Percentiles rank a stretch among this genome's conserved stretches.
These are phyloP conservation scores for Tinea trinotella DNA, from an alignment of 2,888 invertebrate species.

Conservation along the genomic window DNA sequence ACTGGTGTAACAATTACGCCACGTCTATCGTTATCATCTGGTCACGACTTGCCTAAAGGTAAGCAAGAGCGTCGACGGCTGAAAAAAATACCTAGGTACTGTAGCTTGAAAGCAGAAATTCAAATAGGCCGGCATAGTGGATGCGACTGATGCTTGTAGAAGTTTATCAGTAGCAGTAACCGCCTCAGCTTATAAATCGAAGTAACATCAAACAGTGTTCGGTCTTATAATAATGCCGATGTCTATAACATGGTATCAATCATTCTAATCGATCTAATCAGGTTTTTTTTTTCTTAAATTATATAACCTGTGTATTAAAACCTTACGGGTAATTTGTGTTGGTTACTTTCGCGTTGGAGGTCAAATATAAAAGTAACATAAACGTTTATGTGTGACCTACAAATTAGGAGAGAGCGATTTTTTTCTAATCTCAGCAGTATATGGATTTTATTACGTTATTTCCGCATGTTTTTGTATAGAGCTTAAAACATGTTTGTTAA, in stretches of 20 bases:
- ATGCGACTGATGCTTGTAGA: too few relatives aligned
- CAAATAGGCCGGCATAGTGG: too few relatives aligned
- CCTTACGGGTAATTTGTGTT: neutral
- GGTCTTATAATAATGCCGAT: too few relatives aligned
- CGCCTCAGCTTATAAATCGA: too few relatives aligned
- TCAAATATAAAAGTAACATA: conserved; percentile 8
- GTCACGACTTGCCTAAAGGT: too few relatives aligned
- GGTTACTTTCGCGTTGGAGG: conserved; percentile 6
- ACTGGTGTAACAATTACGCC: too few relatives aligned
- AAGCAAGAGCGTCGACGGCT: too few relatives aligned
- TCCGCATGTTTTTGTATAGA: neutral
- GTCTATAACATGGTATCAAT: conserved; percentile 7
- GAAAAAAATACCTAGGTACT: too few relatives aligned
- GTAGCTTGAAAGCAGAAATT: too few relatives aligned
- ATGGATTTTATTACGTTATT: neutral
- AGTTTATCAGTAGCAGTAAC: too few relatives aligned
- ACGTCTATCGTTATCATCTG: too few relatives aligned
- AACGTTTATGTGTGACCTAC: neutral
- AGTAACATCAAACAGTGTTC: too few relatives aligned
- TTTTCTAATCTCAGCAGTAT: neutral
- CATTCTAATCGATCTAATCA: neutral
- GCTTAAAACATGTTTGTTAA: neutral
- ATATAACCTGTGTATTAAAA: neutral
- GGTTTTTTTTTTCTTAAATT: neutral
- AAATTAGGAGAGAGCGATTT: neutral